Percentiles rank a stretch among this genome's conserved stretches.
Evolutionary conservation across 2,797 vertebrate species (phyloP).

Genomic region (Gallirallus australis): DNA sequence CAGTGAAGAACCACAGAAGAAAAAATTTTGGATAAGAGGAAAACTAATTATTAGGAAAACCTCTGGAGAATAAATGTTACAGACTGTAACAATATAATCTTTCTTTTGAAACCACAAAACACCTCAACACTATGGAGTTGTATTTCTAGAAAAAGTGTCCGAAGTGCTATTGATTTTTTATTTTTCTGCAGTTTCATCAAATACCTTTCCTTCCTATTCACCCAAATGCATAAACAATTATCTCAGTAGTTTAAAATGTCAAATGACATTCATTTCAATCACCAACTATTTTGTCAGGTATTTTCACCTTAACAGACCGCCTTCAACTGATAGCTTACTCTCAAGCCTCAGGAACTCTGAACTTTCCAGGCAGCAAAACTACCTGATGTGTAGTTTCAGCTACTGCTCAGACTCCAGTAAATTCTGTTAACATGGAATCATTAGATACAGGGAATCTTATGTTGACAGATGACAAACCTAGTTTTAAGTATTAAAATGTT

Average conservation of each 20-base stretch:
- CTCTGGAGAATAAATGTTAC: background rate
- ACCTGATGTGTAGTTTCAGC: background rate
- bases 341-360: background rate
- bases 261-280: background rate
- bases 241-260: background rate
- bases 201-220: background rate
- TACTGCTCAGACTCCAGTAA: background rate
- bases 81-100: background rate
- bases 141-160: background rate
- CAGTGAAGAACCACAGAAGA: background rate
- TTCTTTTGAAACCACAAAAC: background rate
- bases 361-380: background rate
- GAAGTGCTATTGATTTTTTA: background rate
- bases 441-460: background rate
- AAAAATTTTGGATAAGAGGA: background rate
- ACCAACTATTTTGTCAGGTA: background rate
- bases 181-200: background rate
- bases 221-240: background rate
- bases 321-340: background rate
- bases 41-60: background rate
- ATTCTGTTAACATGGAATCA: background rate
- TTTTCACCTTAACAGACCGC: background rate
- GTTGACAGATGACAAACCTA: background rate
- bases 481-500: background rate
- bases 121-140: background rate